Percentiles rank a stretch among this genome's conserved stretches.
These are phyloP conservation scores for Psammodynastes pulverulentus DNA, from an alignment of 2,113 vertebrate genomes.

Conservation along the genomic window DNA sequence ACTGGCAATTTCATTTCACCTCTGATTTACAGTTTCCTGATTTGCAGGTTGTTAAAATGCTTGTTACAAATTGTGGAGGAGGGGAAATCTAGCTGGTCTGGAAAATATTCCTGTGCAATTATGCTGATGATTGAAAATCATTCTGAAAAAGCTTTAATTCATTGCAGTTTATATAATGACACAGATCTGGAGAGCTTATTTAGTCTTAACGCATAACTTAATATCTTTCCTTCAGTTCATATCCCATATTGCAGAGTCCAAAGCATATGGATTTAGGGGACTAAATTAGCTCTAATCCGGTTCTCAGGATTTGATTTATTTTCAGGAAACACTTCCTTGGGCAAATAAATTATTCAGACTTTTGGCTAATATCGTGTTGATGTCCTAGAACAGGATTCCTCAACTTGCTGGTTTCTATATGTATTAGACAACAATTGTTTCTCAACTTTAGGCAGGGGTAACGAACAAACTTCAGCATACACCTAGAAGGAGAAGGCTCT, in stretches of 20 bases:
- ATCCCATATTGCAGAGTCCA: slow-evolving; percentile 60
- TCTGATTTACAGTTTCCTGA: slow-evolving; percentile 68
- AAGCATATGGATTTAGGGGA: slow-evolving; percentile 46
- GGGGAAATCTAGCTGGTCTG: slow-evolving; percentile 42
- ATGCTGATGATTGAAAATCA: slow-evolving; percentile 63
- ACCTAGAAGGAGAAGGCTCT: background rate
- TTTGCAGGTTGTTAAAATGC: slow-evolving; percentile 69
- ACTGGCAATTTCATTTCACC: slow-evolving; percentile 60
- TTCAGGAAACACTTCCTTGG: slow-evolving; percentile 47
- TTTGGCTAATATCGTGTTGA: slow-evolving; percentile 42
- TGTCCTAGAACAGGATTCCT: background rate
- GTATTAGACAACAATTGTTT: background rate
- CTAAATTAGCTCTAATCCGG: slow-evolving; percentile 44
- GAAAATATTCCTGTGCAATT: slow-evolving; percentile 66
- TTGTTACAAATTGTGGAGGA: slow-evolving; percentile 52
- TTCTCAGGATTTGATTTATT: slow-evolving; percentile 38
- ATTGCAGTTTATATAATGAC: slow-evolving; percentile 63
- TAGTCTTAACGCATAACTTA: slow-evolving; percentile 50
- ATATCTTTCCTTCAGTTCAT: slow-evolving; percentile 58
- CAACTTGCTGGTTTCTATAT: background rate
- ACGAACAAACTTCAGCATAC: background rate
- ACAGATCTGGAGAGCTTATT: slow-evolving; percentile 57
- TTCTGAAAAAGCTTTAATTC: slow-evolving; percentile 61
- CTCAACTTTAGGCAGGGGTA: background rate
- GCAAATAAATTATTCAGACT: slow-evolving; percentile 42